phyloP scores from a whole-genome alignment of 2,113 vertebrate species.

The Psilopsiagon aymara region DNA sequence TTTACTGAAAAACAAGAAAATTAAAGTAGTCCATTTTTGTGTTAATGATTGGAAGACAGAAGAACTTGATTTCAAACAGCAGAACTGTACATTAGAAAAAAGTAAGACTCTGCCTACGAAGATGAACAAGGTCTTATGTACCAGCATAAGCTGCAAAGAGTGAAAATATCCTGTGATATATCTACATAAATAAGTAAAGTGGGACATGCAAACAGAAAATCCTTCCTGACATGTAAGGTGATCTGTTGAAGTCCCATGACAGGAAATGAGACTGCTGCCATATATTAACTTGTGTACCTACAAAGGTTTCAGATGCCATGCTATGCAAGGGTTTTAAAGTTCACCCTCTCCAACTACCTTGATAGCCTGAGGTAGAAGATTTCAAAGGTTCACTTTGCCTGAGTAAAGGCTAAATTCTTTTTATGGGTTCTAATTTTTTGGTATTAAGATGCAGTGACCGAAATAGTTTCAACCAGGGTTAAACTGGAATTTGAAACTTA shows the following conservation, averaged over 20 bases:
- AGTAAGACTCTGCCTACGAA: neutral
- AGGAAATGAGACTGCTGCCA: neutral
- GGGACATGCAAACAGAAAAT: neutral
- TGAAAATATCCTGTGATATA: neutral
- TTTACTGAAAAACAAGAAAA: too few relatives aligned
- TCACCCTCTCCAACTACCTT: neutral
- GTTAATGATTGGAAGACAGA: neutral
- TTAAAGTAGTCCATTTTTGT: neutral
- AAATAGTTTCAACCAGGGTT: neutral
- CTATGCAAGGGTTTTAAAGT: neutral
- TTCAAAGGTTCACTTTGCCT: neutral
- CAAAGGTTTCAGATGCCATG: constrained; percentile 7
- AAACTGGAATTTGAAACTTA: neutral
- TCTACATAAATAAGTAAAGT: neutral
- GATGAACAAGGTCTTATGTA: neutral
- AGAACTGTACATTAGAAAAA: neutral
- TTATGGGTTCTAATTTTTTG: constrained; percentile 13
- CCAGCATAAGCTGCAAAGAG: neutral
- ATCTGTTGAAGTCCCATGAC: neutral
- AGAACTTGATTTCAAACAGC: neutral
- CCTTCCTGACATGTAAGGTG: neutral
- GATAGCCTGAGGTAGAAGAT: neutral
- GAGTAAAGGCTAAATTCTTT: constrained; percentile 1
- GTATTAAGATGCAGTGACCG: neutral
- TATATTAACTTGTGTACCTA: neutral